A percentile compares a stretch with the other conserved stretches of the same genome.
These are phyloP conservation scores for Cynopterus brachyotis DNA, from an alignment of 2,113 vertebrate genomes.

Conservation along the genomic window DNA sequence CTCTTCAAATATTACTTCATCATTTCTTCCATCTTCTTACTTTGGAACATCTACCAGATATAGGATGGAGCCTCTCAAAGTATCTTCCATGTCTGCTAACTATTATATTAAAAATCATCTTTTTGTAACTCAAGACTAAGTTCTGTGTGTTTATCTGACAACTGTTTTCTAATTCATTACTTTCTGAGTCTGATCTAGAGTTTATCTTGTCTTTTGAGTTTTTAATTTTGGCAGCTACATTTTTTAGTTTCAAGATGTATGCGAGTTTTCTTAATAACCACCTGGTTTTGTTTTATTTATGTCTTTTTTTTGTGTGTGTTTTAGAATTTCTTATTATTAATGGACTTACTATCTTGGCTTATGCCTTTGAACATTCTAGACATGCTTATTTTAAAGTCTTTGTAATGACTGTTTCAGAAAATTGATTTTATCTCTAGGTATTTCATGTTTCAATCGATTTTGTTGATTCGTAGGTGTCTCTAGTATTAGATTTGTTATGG, in stretches of 20 bases:
- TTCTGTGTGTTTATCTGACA: background rate
- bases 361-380: background rate
- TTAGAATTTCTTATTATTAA: background rate
- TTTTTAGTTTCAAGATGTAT: background rate
- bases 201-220: background rate
- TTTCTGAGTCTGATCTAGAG: background rate
- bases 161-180: background rate
- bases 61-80: background rate
- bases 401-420: background rate
- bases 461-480: background rate
- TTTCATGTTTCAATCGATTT: background rate
- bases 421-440: background rate
- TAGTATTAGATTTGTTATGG: background rate
- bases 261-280: background rate
- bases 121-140: background rate
- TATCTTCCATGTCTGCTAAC: background rate
- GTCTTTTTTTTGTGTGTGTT: background rate
- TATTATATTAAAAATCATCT: background rate
- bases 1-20: background rate
- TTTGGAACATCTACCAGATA: background rate
- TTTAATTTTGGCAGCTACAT: background rate
- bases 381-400: background rate
- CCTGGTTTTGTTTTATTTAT: background rate
- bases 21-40: background rate
- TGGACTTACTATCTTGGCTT: background rate